A percentile compares a stretch with the other conserved stretches of the same genome.
phyloP scores from a whole-genome alignment of 2,888 invertebrate species.

The Ferrisia virgata region DNA sequence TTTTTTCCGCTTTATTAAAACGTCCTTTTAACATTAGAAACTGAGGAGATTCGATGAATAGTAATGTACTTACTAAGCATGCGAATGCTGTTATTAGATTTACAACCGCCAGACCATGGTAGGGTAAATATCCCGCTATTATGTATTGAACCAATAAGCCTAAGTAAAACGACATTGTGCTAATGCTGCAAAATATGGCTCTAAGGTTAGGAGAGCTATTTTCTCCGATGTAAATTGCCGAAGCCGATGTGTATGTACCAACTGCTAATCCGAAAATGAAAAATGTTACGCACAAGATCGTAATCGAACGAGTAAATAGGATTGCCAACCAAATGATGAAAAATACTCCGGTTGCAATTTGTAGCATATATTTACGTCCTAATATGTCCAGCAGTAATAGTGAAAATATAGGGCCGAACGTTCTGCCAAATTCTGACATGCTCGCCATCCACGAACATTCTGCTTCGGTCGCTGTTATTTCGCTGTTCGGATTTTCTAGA shows the following conservation, averaged over 20 bases:
- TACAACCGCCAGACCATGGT: neutral
- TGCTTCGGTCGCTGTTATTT: neutral
- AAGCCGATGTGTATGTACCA: conserved; percentile 48
- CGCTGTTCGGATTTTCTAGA: neutral
- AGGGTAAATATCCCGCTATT: neutral
- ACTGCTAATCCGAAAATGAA: conserved; percentile 49
- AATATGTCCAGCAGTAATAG: neutral
- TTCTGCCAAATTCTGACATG: neutral
- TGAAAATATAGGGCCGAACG: neutral
- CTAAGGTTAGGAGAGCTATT: conserved; percentile 47
- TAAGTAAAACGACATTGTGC: neutral
- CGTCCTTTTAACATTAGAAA: neutral
- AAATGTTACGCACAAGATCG: conserved; percentile 46
- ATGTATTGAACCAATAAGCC: neutral
- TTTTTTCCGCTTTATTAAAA: neutral
- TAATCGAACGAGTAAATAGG: neutral
- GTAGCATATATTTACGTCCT: neutral
- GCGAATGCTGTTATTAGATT: neutral
- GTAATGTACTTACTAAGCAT: neutral
- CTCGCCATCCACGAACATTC: conserved; percentile 23
- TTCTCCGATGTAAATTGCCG: conserved; percentile 49
- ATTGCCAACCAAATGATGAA: neutral
- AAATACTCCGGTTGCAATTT: neutral
- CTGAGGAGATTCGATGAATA: neutral
- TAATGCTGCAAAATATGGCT: conserved; percentile 45